A percentile compares a stretch with the other conserved stretches of the same genome.
phyloP scores from a whole-genome alignment of 2,797 vertebrate genomes.

The Malacoctenus gilli region DNA sequence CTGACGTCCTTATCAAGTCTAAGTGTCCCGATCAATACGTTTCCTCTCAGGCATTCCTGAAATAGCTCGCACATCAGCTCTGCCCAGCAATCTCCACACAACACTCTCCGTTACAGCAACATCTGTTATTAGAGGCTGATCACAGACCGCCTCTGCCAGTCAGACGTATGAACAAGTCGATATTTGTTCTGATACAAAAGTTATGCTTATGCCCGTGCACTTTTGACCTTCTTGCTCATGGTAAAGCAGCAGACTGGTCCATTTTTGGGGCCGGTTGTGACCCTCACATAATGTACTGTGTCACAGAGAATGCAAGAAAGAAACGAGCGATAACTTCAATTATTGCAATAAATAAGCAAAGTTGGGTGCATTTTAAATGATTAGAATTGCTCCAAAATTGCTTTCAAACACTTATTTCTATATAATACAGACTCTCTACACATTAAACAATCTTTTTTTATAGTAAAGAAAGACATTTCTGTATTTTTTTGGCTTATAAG shows the following conservation, averaged over 20 bases:
- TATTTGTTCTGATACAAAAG: slow-evolving; percentile 63
- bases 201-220: slow-evolving; percentile 51
- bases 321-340: too few relatives aligned
- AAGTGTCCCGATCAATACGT: slow-evolving; percentile 80
- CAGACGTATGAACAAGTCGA: slow-evolving; percentile 62
- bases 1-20: slow-evolving; percentile 81
- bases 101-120: slow-evolving; percentile 49
- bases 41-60: slow-evolving; percentile 77
- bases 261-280: too few relatives aligned
- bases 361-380: too few relatives aligned
- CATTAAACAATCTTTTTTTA: too few relatives aligned
- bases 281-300: too few relatives aligned
- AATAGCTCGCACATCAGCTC: slow-evolving; percentile 67
- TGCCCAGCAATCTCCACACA: slow-evolving; percentile 12
- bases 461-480: too few relatives aligned
- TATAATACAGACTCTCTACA: too few relatives aligned
- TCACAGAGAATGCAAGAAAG: too few relatives aligned
- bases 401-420: too few relatives aligned
- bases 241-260: slow-evolving; percentile 39
- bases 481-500: too few relatives aligned
- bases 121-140: slow-evolving; percentile 68
- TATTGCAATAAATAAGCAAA: too few relatives aligned
- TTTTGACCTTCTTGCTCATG: slow-evolving; percentile 48
- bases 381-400: too few relatives aligned
- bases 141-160: slow-evolving; percentile 52